Evolutionary conservation across 2,113 vertebrate genomes (phyloP).

Genomic region (Notothenia coriiceps): DNA sequence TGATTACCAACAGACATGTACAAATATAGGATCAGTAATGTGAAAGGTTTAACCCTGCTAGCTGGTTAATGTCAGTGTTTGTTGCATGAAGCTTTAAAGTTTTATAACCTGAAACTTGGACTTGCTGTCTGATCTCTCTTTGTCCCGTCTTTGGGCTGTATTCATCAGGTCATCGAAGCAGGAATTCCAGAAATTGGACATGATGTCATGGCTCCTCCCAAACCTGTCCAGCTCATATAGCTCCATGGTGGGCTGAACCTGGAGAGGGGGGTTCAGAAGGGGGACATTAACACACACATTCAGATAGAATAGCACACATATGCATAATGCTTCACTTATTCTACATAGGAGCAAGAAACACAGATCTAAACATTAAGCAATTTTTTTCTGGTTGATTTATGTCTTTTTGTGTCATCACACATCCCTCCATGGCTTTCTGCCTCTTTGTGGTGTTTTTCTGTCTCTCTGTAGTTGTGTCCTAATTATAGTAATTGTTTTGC

Average conservation of each 20-base stretch:
- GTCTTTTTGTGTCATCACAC: too few relatives aligned
- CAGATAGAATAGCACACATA: too few relatives aligned
- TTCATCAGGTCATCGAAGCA: slow-evolving; percentile 97
- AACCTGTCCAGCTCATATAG: slow-evolving; percentile 95
- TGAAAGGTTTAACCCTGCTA: not conserved
- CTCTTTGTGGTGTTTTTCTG: too few relatives aligned
- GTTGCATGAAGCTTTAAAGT: not conserved
- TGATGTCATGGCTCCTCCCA: slow-evolving; percentile 93
- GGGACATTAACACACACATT: too few relatives aligned
- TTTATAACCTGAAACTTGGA: slow-evolving; percentile 89
- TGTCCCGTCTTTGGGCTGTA: slow-evolving; percentile 86
- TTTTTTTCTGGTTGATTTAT: too few relatives aligned
- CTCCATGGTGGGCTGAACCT: slow-evolving; percentile 94
- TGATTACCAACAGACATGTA: slow-evolving; percentile 62
- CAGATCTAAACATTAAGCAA: too few relatives aligned
- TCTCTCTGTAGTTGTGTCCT: too few relatives aligned
- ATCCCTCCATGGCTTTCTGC: too few relatives aligned
- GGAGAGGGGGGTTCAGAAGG: not conserved
- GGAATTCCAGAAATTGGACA: slow-evolving; percentile 98
- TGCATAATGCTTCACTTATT: too few relatives aligned
- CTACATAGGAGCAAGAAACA: too few relatives aligned
- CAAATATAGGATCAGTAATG: not conserved
- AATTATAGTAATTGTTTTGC: too few relatives aligned
- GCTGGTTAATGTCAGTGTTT: not conserved
- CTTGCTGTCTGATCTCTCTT: slow-evolving; percentile 85